Conservation (phyloP, 2,113 vertebrate species). For the Rutilus rutilus region DNA sequence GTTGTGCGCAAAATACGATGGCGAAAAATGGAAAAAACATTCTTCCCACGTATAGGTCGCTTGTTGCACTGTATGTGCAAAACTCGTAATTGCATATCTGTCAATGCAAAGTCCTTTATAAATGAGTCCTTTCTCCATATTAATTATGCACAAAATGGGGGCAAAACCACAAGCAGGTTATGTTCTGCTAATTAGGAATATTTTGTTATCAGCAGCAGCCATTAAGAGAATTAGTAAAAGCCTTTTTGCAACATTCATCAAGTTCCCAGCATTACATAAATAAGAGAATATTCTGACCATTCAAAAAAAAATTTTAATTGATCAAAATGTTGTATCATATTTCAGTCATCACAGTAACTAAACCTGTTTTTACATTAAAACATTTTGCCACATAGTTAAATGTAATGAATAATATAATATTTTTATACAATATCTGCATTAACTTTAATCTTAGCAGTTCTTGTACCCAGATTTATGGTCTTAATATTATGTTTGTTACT, state of each 20-base stretch:
- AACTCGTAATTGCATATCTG: not conserved
- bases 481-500: not conserved
- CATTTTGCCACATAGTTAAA: not conserved
- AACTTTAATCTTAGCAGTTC: not conserved
- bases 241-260: not conserved
- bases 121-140: not conserved
- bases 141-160: constrained; percentile 2
- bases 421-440: not conserved
- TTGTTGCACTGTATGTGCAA: not conserved
- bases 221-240: not conserved
- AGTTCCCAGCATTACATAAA: not conserved
- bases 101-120: not conserved
- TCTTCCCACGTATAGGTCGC: not conserved
- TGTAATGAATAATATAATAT: not conserved
- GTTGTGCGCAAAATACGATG: not conserved
- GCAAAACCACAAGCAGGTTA: not conserved
- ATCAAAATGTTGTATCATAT: not conserved
- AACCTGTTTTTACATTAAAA: no score
- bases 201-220: not conserved
- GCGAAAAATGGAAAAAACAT: not conserved
- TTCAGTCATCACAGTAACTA: not conserved
- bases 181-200: not conserved
- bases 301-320: not conserved
- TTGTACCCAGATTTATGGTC: not conserved
- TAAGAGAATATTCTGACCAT: not conserved